phyloP scores from a whole-genome alignment of 1,140 invertebrate genomes.

The Anastatus disparis region DNA sequence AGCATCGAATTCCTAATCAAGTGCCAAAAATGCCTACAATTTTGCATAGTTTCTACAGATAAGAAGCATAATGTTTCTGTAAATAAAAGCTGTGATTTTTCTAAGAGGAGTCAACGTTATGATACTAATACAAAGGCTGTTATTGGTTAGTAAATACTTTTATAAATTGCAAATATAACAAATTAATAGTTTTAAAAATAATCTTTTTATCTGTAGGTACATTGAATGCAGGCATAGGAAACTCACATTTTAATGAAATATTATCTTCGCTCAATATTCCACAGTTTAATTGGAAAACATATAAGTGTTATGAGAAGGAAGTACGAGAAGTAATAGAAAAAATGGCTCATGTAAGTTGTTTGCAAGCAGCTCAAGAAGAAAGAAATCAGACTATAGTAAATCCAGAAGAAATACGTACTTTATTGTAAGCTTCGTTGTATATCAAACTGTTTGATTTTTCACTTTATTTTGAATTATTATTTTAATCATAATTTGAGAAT shows the following conservation, averaged over 20 bases:
- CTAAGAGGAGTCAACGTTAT: neutral
- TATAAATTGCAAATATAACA: neutral
- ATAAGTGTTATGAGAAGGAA: constrained; percentile 36
- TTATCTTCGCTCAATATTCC: too few relatives aligned
- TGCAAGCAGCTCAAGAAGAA: constrained; percentile 28
- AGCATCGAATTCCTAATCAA: neutral
- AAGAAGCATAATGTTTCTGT: neutral
- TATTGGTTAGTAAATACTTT: constrained; percentile 10
- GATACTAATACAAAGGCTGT: constrained; percentile 21
- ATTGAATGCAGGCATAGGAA: constrained; percentile 31
- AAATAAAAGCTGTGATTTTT: too few relatives aligned
- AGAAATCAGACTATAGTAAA: constrained; percentile 28
- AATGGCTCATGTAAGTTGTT: constrained; percentile 34
- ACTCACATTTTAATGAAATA: constrained; percentile 36
- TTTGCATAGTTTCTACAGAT: neutral
- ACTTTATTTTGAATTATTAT: neutral
- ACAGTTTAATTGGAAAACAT: constrained; percentile 15
- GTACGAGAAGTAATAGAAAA: constrained; percentile 21
- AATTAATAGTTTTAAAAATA: too few relatives aligned
- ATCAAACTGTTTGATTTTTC: neutral
- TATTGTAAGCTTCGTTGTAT: constrained; percentile 29
- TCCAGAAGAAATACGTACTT: constrained; percentile 3
- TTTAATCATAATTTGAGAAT: too few relatives aligned
- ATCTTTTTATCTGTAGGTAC: too few relatives aligned
- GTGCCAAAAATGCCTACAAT: too few relatives aligned